Evolutionary conservation across 2,113 vertebrate species (phyloP), one percentile per base, ranked within the genome.

Genomic region (Ctenodactylus gundi): DNA sequence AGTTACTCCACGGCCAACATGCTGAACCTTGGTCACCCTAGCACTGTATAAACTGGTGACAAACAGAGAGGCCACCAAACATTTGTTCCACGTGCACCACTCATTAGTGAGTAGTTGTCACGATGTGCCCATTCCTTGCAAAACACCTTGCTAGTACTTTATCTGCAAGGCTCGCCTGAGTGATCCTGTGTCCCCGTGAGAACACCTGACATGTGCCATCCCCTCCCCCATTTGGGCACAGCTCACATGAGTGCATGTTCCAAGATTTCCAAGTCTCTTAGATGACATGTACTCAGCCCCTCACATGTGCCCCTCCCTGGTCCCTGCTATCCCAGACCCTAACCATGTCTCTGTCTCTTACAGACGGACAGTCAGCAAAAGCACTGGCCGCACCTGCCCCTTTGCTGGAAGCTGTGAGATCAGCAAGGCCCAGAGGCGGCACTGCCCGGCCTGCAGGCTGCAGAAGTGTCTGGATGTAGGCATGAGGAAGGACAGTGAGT

Each of bases 401-500:
- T 97, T 98, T 21, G 3, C 93, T 31, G 97, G 70, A 83, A 94
- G 90, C 84, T 98, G 98, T 90, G 73, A 95, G 11, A 1, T 98
- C 97, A 98, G 85, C 92, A 98, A 97, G 93, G 84, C 94, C 95
- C 98, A 98, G 96, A 94, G 98, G 15, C 91, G 98, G 41, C 98
- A 98, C 58, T 98, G 98, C 95, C 98, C 98, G 39, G 98, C 98
- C 34, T 98, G 98, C 18, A 97, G 98, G 81, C 80, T 98, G 41
- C 96, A 93, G 95, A 98, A 98, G 93, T 98, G 98, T 93, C 94
- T 98, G 0, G 76, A 87, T 0, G 94, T 70, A 31, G 98, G 98
- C 88, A 98, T 98, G 98, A 92, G 95, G 89, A 98, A 97, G 87
- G 98, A 98, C 97, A 98, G 98, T 98, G 97, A 98, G 98, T 97